Conservation (phyloP, 2,113 vertebrate genomes). For the Thermophis baileyi region DNA sequence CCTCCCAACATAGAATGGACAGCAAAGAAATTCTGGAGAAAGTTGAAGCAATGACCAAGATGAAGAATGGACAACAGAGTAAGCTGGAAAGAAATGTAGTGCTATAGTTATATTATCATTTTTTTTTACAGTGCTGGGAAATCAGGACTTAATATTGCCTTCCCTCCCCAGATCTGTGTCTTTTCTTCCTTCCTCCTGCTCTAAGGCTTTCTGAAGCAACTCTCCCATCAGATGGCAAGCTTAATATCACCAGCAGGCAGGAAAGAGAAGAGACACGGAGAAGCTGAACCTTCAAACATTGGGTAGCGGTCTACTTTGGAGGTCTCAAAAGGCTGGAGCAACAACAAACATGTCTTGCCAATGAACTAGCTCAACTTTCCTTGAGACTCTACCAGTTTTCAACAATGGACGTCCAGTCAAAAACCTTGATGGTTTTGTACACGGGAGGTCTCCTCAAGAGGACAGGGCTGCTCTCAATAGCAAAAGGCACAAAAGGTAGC, state of each 20-base stretch:
- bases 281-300: background rate
- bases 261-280: background rate
- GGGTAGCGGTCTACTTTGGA: rapidly evolving
- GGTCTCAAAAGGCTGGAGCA: rapidly evolving
- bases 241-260: background rate
- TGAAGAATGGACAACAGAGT: background rate
- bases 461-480: background rate
- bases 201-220: background rate
- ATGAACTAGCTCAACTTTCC: background rate
- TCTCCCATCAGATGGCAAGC: rapidly evolving
- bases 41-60: background rate
- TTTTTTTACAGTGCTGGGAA: background rate
- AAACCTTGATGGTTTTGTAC: background rate
- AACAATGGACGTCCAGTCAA: background rate
- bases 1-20: rapidly evolving
- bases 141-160: background rate
- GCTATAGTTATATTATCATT: background rate
- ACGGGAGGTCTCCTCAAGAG: background rate
- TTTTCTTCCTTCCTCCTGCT: background rate
- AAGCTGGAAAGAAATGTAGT: background rate
- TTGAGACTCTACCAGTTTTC: background rate
- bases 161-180: background rate
- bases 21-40: background rate
- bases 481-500: constrained; percentile 48
- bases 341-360: no score